A percentile compares a stretch with the other conserved stretches of the same genome.
phyloP scores from a whole-genome alignment of 2,113 vertebrate genomes.

The Camarhynchus parvulus region DNA sequence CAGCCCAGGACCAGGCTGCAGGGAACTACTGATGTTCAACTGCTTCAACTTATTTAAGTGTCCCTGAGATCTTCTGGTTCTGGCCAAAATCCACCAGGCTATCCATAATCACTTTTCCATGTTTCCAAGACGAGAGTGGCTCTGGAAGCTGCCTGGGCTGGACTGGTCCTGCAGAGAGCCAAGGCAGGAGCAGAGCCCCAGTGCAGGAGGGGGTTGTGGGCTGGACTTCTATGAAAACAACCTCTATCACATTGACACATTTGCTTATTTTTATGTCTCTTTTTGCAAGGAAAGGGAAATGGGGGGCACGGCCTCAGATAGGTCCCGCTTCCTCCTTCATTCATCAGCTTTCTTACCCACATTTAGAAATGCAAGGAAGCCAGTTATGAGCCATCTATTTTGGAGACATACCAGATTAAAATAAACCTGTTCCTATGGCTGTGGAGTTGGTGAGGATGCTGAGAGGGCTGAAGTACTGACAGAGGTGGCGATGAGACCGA shows the following conservation, averaged over 20 bases:
- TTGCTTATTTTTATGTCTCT: background rate
- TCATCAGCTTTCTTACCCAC: background rate
- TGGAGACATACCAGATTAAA: constrained; percentile 23
- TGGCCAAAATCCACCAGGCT: fast-evolving
- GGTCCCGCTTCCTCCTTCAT: background rate
- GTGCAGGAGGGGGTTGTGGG: background rate
- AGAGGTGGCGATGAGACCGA: background rate
- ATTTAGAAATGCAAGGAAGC: background rate
- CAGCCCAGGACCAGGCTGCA: background rate
- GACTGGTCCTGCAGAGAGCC: fast-evolving
- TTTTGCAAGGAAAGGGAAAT: constrained; percentile 4
- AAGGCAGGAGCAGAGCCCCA: background rate
- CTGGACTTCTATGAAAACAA: background rate
- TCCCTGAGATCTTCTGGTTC: background rate
- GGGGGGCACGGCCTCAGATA: background rate
- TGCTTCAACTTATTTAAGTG: background rate
- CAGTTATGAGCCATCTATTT: background rate
- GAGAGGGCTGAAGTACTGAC: background rate
- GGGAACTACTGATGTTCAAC: no score
- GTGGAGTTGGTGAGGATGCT: background rate
- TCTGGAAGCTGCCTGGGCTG: background rate
- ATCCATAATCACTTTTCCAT: background rate
- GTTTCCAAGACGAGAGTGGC: background rate
- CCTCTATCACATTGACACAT: background rate
- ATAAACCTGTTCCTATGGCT: background rate